These are phyloP conservation scores for Epinephelus fuscoguttatus DNA, from an alignment of 2,113 vertebrate species.

Conservation along the genomic window DNA sequence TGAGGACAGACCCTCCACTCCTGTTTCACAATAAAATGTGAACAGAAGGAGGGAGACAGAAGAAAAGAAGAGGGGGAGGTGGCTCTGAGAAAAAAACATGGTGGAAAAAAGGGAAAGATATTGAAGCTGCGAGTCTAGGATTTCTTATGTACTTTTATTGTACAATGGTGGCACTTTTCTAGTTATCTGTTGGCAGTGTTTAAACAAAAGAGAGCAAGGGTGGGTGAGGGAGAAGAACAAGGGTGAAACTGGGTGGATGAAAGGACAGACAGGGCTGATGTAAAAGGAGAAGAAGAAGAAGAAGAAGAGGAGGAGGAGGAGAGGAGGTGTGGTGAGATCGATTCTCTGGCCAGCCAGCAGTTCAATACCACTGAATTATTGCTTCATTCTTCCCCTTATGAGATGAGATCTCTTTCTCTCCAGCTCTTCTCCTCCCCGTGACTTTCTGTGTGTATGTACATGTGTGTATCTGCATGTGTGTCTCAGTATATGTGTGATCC, in stretches of 20 bases:
- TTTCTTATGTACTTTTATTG: conserved; percentile 27
- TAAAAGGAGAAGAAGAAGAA: conserved; percentile 54
- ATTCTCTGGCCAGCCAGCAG: conserved; percentile 91
- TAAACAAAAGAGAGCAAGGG: conserved; percentile 48
- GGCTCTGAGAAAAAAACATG: neutral
- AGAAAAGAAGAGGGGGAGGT: neutral
- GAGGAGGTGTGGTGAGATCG: conserved; percentile 84
- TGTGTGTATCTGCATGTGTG: conserved; percentile 87
- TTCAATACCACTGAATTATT: conserved; percentile 98
- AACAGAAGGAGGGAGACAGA: conserved; percentile 39
- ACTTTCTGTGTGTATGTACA: conserved; percentile 73
- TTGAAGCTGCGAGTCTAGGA: neutral
- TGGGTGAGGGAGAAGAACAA: conserved; percentile 63
- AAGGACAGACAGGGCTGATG: conserved; percentile 52
- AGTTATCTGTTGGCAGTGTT: conserved; percentile 22
- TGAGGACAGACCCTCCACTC: conserved; percentile 86
- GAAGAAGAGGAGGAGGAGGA: conserved; percentile 38
- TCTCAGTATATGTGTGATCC: conserved; percentile 58
- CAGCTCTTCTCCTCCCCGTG: conserved; percentile 75
- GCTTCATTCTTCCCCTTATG: conserved; percentile 99
- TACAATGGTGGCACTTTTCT: conserved; percentile 13
- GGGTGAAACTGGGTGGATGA: conserved; percentile 41
- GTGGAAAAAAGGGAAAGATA: no score
- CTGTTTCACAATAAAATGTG: conserved; percentile 87
- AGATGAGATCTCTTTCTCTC: conserved; percentile 89